Percentiles rank a stretch among this genome's conserved stretches.
Conservation (phyloP, 2,888 invertebrate genomes). For the Cephus spinipes region DNA sequence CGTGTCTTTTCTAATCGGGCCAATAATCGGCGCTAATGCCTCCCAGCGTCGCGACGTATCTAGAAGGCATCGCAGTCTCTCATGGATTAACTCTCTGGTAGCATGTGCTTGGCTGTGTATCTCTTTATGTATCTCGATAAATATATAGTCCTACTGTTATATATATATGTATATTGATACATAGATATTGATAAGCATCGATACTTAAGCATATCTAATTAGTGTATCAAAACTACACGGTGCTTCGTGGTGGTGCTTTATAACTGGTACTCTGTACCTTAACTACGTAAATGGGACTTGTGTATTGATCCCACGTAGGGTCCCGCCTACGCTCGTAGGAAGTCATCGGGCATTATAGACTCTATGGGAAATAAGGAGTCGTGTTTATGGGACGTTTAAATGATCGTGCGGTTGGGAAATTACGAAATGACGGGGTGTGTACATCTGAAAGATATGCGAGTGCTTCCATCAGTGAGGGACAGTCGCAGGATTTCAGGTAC, state of each 20-base stretch:
- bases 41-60: not conserved
- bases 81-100: slow-evolving; percentile 1
- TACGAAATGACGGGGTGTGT: not conserved
- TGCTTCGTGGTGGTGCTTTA: not conserved
- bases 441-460: not conserved
- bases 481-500: not conserved
- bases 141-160: not conserved
- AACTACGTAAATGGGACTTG: not conserved
- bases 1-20: not conserved
- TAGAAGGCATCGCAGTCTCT: not conserved
- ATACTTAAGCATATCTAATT: not conserved
- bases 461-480: not conserved
- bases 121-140: not conserved
- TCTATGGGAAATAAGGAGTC: not conserved
- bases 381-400: not conserved
- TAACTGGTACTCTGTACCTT: not conserved
- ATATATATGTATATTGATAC: not conserved
- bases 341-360: not conserved
- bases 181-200: not conserved
- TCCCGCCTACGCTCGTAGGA: not conserved
- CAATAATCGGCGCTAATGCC: slow-evolving; percentile 8
- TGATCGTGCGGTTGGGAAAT: not conserved
- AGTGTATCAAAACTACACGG: not conserved
- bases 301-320: not conserved
- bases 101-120: not conserved